A percentile compares a stretch with the other conserved stretches of the same genome.
phyloP scores from a whole-genome alignment of 2,113 vertebrate species.

The Fregata magnificens region DNA sequence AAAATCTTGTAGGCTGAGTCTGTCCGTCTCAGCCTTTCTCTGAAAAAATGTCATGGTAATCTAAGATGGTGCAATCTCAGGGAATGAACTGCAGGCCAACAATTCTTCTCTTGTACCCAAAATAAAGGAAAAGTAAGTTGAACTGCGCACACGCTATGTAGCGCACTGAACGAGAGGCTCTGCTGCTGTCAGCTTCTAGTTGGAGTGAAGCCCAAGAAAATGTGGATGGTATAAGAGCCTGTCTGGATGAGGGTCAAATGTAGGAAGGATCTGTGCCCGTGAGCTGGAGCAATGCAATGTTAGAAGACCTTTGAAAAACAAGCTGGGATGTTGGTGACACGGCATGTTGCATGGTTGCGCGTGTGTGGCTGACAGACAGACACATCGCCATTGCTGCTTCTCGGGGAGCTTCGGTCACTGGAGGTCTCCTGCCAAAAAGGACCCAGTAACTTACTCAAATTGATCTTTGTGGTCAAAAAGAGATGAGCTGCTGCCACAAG shows the following conservation, averaged over 20 bases:
- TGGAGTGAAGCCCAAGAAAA: not conserved
- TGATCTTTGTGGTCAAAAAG: not conserved
- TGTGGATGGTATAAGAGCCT: not conserved
- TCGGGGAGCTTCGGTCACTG: not conserved
- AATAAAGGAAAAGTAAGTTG: not conserved
- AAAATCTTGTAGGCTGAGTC: not conserved
- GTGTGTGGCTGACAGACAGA: not conserved
- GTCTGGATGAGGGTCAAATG: not conserved
- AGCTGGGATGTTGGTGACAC: not conserved
- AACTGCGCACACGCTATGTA: rapidly evolving
- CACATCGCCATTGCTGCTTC: not conserved
- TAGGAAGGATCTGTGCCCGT: rapidly evolving
- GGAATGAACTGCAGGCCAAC: not conserved
- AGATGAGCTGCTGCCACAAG: not conserved
- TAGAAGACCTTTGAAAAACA: not conserved
- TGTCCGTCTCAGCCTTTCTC: not conserved
- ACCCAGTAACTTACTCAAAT: not conserved
- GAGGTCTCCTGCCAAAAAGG: not conserved
- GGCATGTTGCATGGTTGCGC: not conserved
- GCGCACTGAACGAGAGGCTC: not conserved
- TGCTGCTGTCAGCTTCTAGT: not conserved
- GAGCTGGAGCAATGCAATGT: not conserved
- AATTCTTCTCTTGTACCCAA: not conserved
- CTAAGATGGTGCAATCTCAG: not conserved
- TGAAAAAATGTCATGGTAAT: not conserved